Base-by-base conservation (phyloP, 2,113 vertebrate species). In the Colinus virginianus region DNA sequence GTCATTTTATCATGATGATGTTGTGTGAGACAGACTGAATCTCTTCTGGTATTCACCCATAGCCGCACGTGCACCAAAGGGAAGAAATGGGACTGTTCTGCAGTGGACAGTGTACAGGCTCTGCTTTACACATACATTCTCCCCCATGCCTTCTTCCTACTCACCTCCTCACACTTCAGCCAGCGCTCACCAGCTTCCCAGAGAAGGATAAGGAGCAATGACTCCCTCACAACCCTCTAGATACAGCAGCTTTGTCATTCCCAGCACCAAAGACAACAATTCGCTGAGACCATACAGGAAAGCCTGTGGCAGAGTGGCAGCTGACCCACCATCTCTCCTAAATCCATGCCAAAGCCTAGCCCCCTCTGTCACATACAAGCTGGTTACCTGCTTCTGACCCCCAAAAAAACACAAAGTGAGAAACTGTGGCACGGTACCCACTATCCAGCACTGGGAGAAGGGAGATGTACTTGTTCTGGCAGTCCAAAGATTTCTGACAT, bases 401-500 rank as follows among this genome's bases (percentile, higher is more conserved):
- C 28, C 32, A 51, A 59, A 8, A 45, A 22, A 72, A 36, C 2
- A 3, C 1, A 1, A 59, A 58, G 61, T 11, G 30, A 64, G 28
- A 75, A 42, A 19, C 42, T 0, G 0, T 18, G 69, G 51, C 42
- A 40, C 59, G 4, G 11, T 46, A 34, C 21, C 55, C 0, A 1
- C 48, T 38, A 56, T 32, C 21, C 0, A 0, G 11, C 4, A 2
- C 42, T 18, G 38, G 38, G 20, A 45, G 6, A 61, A 72, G n/a
- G 64, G 36, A 91, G 32, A 72, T 9, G 12, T 4, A 20, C 48
- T 87, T 7, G 2, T 10, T 30, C 69, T 48, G 26, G 0, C 0
- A 55, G n/a, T 11, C 59, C 58, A 46, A 38, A 78, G 38, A 58
- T 32, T 84, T 58, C 32, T 21, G 70, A 72, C 20, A 16, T 0